phyloP scores from a whole-genome alignment of 2,888 invertebrate species.

The Cataglyphis albicans region DNA sequence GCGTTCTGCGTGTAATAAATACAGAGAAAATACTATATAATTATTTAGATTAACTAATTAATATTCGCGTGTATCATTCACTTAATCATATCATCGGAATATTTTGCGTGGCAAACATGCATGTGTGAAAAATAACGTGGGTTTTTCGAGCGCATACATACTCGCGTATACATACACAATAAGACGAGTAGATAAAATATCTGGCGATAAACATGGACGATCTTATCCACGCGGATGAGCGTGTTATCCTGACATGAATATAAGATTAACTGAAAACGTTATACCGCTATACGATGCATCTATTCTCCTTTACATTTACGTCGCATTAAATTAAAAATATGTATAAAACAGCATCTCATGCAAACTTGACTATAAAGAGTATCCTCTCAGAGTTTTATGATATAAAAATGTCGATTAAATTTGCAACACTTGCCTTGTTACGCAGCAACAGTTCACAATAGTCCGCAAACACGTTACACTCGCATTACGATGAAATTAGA shows the following conservation, averaged over 20 bases:
- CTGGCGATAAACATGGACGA: constrained; percentile 4
- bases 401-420: background rate
- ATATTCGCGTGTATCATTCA: background rate
- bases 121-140: constrained; percentile 1
- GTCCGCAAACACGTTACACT: constrained; percentile 36
- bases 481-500: constrained; percentile 44
- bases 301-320: constrained; percentile 6
- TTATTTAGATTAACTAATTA: background rate
- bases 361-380: background rate
- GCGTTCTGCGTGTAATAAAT: background rate
- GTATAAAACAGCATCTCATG: background rate
- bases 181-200: constrained; percentile 37
- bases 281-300: background rate
- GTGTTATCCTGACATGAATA: constrained; percentile 23
- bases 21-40: background rate
- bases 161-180: background rate
- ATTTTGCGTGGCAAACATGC: background rate
- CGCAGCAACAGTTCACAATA: background rate
- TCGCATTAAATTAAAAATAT: constrained; percentile 6
- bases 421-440: background rate
- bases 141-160: background rate
- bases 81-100: background rate
- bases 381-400: background rate
- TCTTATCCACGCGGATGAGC: background rate
- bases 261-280: constrained; percentile 35